Conservation (phyloP, 2,888 invertebrate species). For the Calephelis perditalis region DNA sequence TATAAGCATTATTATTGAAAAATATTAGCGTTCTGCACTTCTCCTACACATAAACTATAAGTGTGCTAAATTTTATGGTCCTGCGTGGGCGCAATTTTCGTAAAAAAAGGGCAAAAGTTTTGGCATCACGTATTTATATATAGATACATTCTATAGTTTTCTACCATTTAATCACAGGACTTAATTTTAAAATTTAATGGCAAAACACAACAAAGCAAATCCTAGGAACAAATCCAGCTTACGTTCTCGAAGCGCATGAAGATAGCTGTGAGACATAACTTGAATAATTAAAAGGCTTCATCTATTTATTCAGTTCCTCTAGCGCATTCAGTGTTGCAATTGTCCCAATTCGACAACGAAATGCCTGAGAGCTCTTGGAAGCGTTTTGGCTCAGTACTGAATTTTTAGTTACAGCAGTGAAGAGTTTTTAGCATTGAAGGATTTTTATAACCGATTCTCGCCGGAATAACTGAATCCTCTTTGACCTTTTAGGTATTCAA, state of each 20-base stretch:
- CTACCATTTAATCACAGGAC: too few species aligned
- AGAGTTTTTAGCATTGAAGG: constrained; percentile 18
- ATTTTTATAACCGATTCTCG: constrained; percentile 20
- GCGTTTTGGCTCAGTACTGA: constrained; percentile 28
- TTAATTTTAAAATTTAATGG: background rate
- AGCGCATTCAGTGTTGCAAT: constrained; percentile 29
- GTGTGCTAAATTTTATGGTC: too few species aligned
- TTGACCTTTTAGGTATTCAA: background rate
- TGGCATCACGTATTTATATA: too few species aligned
- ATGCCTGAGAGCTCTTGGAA: constrained; percentile 30
- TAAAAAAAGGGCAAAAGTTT: too few species aligned
- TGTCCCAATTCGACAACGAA: constrained; percentile 32
- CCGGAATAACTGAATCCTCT: constrained; percentile 14
- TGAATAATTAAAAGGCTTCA: constrained; percentile 22
- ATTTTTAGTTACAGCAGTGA: constrained; percentile 24
- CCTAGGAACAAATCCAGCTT: background rate
- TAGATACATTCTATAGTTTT: too few species aligned
- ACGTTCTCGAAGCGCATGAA: constrained; percentile 3
- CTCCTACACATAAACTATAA: too few species aligned
- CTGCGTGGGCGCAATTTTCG: too few species aligned
- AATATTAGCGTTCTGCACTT: too few species aligned
- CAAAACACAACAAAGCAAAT: background rate
- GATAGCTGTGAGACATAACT: constrained; percentile 18
- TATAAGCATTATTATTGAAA: too few species aligned
- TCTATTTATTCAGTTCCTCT: constrained; percentile 25